phyloP scores from a whole-genome alignment of 1,140 invertebrate genomes.

The Sarcophaga peregrina region DNA sequence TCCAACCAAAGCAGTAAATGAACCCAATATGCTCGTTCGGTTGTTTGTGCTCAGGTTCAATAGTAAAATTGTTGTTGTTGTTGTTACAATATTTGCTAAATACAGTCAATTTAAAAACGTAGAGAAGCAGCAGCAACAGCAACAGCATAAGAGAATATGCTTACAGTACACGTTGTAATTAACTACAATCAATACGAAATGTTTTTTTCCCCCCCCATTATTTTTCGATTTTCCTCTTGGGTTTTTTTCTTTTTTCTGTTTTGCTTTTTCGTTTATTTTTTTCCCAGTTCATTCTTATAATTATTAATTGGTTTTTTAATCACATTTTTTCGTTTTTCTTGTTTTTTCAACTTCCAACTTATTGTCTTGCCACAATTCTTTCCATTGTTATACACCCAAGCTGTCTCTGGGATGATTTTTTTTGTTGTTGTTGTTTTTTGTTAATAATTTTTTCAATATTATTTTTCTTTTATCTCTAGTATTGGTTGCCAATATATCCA shows the following conservation, averaged over 20 bases:
- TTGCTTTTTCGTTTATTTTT: neutral
- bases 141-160: too few species aligned
- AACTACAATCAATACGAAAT: neutral
- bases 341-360: too few species aligned
- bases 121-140: too few species aligned
- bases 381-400: too few species aligned
- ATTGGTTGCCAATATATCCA: neutral
- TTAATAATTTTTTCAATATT: slow-evolving; percentile 13
- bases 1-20: too few species aligned
- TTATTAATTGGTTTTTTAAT: slow-evolving; percentile 37
- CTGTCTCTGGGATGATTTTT: neutral
- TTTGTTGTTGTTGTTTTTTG: neutral
- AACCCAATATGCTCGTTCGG: too few species aligned
- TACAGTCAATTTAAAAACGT: slow-evolving; percentile 28
- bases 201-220: slow-evolving; percentile 5
- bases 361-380: too few species aligned
- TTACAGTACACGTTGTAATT: slow-evolving; percentile 25
- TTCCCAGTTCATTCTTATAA: slow-evolving; percentile 29
- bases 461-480: neutral
- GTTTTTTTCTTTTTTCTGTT: neutral
- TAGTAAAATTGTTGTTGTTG: slow-evolving; percentile 17
- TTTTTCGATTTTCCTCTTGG: too few species aligned
- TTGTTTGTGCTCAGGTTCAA: slow-evolving; percentile 23
- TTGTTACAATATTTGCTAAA: neutral
- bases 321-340: neutral